A percentile compares a stretch with the other conserved stretches of the same genome.
phyloP scores from a whole-genome alignment of 2,797 vertebrate genomes.

The Cuniculus paca region DNA sequence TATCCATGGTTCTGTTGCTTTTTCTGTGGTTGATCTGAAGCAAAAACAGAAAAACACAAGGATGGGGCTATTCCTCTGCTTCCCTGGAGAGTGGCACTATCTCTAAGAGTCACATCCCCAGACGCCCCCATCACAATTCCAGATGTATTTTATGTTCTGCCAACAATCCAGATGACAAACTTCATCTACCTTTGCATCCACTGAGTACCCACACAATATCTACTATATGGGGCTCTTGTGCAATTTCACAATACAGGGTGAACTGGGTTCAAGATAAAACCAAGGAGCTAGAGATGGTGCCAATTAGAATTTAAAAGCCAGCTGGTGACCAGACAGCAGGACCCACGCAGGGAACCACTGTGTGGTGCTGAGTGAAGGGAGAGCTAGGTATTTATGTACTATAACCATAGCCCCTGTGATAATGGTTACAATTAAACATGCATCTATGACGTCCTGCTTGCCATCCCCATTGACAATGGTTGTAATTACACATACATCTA shows the following conservation, averaged over 20 bases:
- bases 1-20: constrained; percentile 91
- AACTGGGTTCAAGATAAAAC: too few relatives aligned
- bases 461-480: too few relatives aligned
- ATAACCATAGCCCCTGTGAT: too few relatives aligned
- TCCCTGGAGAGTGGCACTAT: not conserved
- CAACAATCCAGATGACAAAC: constrained; percentile 60
- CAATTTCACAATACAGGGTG: constrained; percentile 73
- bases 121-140: constrained; percentile 62
- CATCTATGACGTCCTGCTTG: too few relatives aligned
- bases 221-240: constrained; percentile 58
- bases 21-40: constrained; percentile 91
- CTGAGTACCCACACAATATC: constrained; percentile 55
- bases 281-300: too few relatives aligned
- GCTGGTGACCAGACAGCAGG: too few relatives aligned
- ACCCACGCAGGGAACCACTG: too few relatives aligned
- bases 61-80: not conserved
- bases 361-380: too few relatives aligned
- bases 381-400: too few relatives aligned
- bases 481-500: too few relatives aligned
- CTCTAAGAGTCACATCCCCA: not conserved
- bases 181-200: constrained; percentile 77
- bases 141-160: constrained; percentile 72
- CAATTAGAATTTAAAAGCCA: too few relatives aligned
- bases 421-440: too few relatives aligned
- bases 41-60: not conserved